Percentiles rank a stretch among this genome's conserved stretches.
phyloP scores from a whole-genome alignment of 2,888 invertebrate species.

The Acrocyrtus sp. region DNA sequence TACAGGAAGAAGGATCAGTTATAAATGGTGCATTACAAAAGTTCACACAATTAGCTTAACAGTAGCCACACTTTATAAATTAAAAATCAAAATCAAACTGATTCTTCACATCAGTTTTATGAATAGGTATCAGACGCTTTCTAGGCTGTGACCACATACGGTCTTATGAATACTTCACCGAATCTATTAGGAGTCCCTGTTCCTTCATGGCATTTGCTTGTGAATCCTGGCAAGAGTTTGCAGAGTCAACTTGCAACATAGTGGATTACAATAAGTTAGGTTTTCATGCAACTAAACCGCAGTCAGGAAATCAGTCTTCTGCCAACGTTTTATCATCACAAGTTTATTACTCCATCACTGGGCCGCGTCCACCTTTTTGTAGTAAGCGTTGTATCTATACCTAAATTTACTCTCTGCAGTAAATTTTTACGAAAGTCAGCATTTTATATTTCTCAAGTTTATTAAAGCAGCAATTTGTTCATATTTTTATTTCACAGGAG shows the following conservation, averaged over 20 bases:
- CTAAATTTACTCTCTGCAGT: slow-evolving; percentile 13
- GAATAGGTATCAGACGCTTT: slow-evolving; percentile 73
- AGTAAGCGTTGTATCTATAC: slow-evolving; percentile 71
- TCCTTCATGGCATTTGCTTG: slow-evolving; percentile 84
- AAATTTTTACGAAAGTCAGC: too few species aligned
- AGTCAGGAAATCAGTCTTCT: slow-evolving; percentile 67
- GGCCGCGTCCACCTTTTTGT: slow-evolving; percentile 77
- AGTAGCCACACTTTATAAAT: background rate
- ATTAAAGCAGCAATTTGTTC: slow-evolving; percentile 10
- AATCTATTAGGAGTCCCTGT: slow-evolving; percentile 82
- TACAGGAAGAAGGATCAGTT: slow-evolving; percentile 73
- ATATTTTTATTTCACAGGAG: slow-evolving; percentile 70
- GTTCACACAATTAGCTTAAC: background rate
- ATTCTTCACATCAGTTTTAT: slow-evolving; percentile 59
- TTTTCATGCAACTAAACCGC: slow-evolving; percentile 57
- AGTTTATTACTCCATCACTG: slow-evolving; percentile 78
- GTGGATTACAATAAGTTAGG: slow-evolving; percentile 54
- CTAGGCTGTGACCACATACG: slow-evolving; percentile 90
- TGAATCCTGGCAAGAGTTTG: slow-evolving; percentile 75
- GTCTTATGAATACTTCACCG: slow-evolving; percentile 84
- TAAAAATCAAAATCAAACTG: slow-evolving; percentile 22
- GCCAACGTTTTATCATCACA: slow-evolving; percentile 68
- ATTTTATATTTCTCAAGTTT: slow-evolving; percentile 1
- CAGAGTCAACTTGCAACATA: slow-evolving; percentile 65
- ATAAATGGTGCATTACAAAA: slow-evolving; percentile 69